These are phyloP conservation scores for Hassar affinis DNA, from an alignment of 2,113 vertebrate species.

Conservation along the genomic window DNA sequence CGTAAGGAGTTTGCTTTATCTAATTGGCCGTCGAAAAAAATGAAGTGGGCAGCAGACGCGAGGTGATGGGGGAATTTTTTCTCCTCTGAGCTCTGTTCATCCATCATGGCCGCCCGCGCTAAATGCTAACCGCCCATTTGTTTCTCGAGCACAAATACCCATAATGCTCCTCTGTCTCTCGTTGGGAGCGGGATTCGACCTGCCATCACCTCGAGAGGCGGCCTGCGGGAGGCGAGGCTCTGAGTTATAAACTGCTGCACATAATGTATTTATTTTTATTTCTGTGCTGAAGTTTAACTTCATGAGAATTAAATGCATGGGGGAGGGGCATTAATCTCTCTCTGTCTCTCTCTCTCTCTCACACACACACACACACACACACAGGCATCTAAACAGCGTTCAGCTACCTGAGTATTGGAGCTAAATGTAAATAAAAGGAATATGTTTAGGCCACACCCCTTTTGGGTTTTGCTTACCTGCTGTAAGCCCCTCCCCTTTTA, in stretches of 20 bases:
- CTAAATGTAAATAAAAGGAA: not conserved
- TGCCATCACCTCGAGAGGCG: conserved; percentile 53
- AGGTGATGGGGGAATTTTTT: conserved; percentile 47
- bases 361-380: conserved; percentile 28
- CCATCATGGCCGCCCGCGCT: conserved; percentile 58
- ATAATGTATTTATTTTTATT: conserved; percentile 62
- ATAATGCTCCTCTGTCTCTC: conserved; percentile 41
- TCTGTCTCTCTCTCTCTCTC: not conserved
- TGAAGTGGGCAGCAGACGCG: conserved; percentile 60
- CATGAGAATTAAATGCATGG: not conserved
- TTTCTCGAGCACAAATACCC: conserved; percentile 41
- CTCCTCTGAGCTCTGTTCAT: conserved; percentile 61
- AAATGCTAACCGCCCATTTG: conserved; percentile 57
- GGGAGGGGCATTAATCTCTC: not conserved
- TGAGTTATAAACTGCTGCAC: conserved; percentile 57
- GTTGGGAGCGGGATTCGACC: conserved; percentile 42
- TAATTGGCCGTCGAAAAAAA: conserved; percentile 77
- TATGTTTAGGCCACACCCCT: not conserved
- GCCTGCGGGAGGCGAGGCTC: conserved; percentile 47
- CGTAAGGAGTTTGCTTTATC: conserved; percentile 75
- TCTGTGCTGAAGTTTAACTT: conserved; percentile 55
- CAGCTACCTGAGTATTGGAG: not conserved
- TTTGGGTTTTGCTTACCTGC: not conserved
- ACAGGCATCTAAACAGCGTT: not conserved
- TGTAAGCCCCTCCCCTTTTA: not conserved